Evolutionary conservation across 2,797 vertebrate genomes (phyloP).

Genomic region (Nasua narica): DNA sequence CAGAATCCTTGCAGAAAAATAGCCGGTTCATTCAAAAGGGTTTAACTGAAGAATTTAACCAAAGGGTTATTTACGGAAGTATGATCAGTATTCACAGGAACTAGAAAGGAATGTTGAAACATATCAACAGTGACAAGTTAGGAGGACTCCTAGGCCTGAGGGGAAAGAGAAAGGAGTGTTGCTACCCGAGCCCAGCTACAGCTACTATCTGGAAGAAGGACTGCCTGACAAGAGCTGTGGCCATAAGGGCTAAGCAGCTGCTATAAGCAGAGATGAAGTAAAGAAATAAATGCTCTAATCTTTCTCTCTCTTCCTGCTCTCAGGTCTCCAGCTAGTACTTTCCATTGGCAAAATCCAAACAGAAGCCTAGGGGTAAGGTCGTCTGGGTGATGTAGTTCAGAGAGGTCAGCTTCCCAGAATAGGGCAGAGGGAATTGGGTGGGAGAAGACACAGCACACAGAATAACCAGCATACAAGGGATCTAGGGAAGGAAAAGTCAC

Average conservation of each 20-base stretch:
- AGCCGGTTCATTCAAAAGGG: background rate
- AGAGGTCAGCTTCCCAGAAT: background rate
- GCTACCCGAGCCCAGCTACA: background rate
- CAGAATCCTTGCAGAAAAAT: background rate
- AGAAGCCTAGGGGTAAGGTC: background rate
- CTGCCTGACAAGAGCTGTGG: background rate
- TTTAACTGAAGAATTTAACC: background rate
- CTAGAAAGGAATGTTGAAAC: background rate
- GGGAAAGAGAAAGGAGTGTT: background rate
- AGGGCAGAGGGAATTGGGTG: background rate
- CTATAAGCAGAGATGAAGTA: background rate
- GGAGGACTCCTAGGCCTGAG: background rate
- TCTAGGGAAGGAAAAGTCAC: background rate
- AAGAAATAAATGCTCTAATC: background rate
- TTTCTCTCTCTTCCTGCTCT: background rate
- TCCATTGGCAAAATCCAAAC: background rate
- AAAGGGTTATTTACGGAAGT: background rate
- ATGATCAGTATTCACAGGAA: background rate
- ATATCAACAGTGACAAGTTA: background rate
- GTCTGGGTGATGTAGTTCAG: background rate
- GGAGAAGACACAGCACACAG: background rate
- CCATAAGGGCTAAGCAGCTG: background rate
- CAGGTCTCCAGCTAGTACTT: background rate
- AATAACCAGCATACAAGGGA: background rate
- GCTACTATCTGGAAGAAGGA: background rate